Evolutionary conservation across 2,888 invertebrate genomes (phyloP), one percentile per base, ranked within the genome.

Genomic region (Trachelus tabidus): DNA sequence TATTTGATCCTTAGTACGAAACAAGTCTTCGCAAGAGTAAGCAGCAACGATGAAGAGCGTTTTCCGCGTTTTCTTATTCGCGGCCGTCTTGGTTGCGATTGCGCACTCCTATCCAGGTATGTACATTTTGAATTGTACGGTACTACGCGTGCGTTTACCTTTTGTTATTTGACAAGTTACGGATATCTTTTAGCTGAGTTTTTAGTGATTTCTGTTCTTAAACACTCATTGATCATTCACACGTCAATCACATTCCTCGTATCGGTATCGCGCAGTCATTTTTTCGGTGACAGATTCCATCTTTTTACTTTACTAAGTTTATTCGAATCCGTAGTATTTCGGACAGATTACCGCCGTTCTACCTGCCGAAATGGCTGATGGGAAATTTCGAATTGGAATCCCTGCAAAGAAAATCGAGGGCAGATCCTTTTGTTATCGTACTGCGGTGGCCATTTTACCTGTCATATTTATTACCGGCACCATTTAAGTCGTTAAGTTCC

Each of bases 51-150:
- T 85, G 85, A 85, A 84, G 83, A 81, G 82, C 77, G 74, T 77
- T 77, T 77, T 83, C 78, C 79, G 81, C 77, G 79, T 78, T 80
- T 73, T 89, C 75, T 78, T 88, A 77, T 77, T 87, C 77, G 85
- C 85, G 73, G 80, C 83, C 81, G 85, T 84, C 77, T 78, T 89
- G 73, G 76, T 91, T 82, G 89, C 89, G 75, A 79, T 82, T 79
- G 84, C 87, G 77, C 85, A 87, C 80, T 83, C 85, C 79, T 86
- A 81, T 73, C 91, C 91, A 83, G 84, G 91, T 91, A 85, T 90
- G 90, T 87, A 71, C 80, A 4, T 71, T 71, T 34, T 31, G 12
- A 15, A 34, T 34, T 71, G 71, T 31, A 34, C 33, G 71, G 4
- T 35, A 34, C 31, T 71, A 31, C 71, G 71, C 71, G 71, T 23